Evolutionary conservation across 2,797 vertebrate species (phyloP).

Genomic region (Phyllotis vaccarum): DNA sequence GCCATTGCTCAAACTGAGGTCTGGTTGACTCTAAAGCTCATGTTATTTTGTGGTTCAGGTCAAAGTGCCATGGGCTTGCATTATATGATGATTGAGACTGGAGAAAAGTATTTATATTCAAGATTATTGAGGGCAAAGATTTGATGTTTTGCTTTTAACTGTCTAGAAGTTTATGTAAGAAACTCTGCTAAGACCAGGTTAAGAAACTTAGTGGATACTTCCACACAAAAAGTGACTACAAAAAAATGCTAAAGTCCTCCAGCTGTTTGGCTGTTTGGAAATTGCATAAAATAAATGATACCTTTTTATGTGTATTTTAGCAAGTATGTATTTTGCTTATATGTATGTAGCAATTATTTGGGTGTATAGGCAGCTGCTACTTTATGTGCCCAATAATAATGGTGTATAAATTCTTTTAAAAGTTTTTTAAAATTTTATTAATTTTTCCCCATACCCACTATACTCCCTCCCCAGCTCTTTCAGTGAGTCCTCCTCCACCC

Average conservation of each 20-base stretch:
- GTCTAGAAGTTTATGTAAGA: conserved; percentile 22
- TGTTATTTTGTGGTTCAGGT: background rate
- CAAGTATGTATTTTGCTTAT: background rate
- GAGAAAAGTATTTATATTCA: background rate
- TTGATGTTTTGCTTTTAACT: conserved; percentile 40
- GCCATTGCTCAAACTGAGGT: background rate
- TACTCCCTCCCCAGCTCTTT: too few species aligned
- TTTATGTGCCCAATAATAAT: background rate
- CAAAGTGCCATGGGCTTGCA: background rate
- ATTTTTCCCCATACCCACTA: too few species aligned
- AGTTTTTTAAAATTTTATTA: too few species aligned
- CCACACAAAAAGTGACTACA: background rate
- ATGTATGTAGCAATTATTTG: background rate
- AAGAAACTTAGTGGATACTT: conserved; percentile 19
- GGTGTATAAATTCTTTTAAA: background rate
- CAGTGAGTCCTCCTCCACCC: too few species aligned
- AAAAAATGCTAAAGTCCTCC: background rate
- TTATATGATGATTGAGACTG: background rate
- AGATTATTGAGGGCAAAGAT: background rate
- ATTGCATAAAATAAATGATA: background rate
- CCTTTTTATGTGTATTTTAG: conserved; percentile 31
- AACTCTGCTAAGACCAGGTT: background rate
- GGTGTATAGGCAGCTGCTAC: background rate
- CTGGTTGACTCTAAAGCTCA: background rate
- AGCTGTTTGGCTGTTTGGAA: conserved; percentile 48